Evolutionary conservation across 2,113 vertebrate genomes (phyloP).

Genomic region (Brachypteracias leptosomus): DNA sequence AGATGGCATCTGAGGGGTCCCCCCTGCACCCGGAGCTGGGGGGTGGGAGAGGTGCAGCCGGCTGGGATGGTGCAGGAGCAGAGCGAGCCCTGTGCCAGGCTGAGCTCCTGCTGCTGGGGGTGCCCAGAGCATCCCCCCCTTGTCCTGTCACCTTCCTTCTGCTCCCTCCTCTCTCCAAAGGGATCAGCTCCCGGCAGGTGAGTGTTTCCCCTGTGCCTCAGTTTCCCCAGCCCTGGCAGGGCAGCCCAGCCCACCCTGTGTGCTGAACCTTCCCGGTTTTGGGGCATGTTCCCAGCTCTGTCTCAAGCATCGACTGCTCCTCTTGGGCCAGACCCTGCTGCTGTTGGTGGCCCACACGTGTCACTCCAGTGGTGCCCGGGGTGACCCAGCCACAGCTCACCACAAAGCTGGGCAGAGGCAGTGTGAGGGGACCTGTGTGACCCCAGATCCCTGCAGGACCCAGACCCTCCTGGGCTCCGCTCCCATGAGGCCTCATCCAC

Average conservation of each 20-base stretch:
- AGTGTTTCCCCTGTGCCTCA: background rate
- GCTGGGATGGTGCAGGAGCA: background rate
- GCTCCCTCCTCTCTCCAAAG: background rate
- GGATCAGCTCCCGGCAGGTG: too few relatives aligned
- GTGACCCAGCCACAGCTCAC: accelerated
- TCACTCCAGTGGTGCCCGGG: too few relatives aligned
- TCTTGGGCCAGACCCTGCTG: background rate
- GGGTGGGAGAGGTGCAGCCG: background rate
- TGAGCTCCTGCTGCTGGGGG: background rate
- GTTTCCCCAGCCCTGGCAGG: background rate
- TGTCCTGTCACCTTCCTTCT: accelerated
- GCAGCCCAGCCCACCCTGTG: background rate
- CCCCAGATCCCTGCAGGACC: background rate
- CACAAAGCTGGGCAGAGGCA: accelerated
- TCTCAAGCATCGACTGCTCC: accelerated
- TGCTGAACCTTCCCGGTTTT: accelerated
- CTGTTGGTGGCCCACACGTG: accelerated
- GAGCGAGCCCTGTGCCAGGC: accelerated
- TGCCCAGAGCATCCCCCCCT: accelerated
- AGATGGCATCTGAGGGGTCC: accelerated
- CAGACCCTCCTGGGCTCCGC: background rate
- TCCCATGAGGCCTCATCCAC: background rate
- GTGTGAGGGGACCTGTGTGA: accelerated
- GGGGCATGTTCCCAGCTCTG: accelerated
- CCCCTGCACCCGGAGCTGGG: accelerated